These are phyloP conservation scores for Drosophila nebulosa DNA, from an alignment of 1,140 invertebrate genomes.

Conservation along the genomic window DNA sequence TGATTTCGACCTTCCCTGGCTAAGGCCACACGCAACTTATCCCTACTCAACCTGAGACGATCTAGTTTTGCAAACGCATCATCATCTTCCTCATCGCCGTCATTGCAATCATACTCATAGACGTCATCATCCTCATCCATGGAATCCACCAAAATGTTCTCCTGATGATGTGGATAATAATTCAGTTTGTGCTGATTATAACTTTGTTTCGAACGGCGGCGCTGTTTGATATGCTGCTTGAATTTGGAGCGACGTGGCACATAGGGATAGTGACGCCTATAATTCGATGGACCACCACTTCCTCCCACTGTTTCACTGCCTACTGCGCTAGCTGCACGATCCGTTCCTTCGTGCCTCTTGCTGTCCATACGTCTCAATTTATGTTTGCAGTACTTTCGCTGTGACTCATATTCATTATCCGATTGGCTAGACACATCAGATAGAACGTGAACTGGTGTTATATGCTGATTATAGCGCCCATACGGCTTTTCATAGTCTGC, in stretches of 20 bases:
- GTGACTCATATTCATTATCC: constrained; percentile 36
- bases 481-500: constrained; percentile 41
- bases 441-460: constrained; percentile 29
- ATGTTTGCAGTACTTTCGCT: constrained; percentile 35
- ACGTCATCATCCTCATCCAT: constrained; percentile 46
- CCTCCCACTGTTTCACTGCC: background rate
- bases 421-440: constrained; percentile 63
- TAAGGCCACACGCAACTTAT: constrained; percentile 65
- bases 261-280: background rate
- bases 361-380: constrained; percentile 27
- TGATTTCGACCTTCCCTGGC: constrained; percentile 36
- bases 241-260: background rate
- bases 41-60: constrained; percentile 40
- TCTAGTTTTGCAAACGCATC: constrained; percentile 18
- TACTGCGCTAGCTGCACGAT: background rate
- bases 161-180: constrained; percentile 8
- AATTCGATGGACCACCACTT: background rate
- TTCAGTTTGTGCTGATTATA: constrained; percentile 9
- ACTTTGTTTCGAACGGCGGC: background rate
- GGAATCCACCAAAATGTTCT: constrained; percentile 33
- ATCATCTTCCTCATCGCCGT: constrained; percentile 45
- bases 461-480: constrained; percentile 16
- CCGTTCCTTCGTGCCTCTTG: background rate
- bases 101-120: constrained; percentile 42
- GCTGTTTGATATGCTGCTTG: background rate